These are phyloP conservation scores for Ruditapes philippinarum DNA, from an alignment of 1,140 invertebrate genomes.

Conservation along the genomic window DNA sequence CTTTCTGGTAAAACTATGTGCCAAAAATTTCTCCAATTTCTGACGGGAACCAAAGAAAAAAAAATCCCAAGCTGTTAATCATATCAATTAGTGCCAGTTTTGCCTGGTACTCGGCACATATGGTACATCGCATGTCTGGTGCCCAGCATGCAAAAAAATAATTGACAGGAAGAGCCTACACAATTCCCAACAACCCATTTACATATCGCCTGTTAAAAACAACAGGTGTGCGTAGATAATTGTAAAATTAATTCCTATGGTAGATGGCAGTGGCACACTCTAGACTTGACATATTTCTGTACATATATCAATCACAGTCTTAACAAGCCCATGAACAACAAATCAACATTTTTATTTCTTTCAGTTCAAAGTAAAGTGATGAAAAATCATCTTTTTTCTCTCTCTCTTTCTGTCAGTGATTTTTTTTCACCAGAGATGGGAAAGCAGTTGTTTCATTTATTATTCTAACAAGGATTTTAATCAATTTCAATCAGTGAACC, in stretches of 20 bases:
- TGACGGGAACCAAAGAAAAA: background rate
- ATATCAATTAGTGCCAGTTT: constrained; percentile 41
- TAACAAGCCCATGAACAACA: constrained; percentile 2
- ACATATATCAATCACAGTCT: constrained; percentile 24
- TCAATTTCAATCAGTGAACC: background rate
- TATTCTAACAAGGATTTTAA: background rate
- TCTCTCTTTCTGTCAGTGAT: background rate
- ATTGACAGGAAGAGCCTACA: constrained; percentile 37
- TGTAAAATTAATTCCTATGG: constrained; percentile 37
- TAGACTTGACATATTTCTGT: background rate
- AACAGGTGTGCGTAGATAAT: constrained; percentile 43
- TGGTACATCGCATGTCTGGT: too few species aligned
- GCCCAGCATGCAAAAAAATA: too few species aligned
- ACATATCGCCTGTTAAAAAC: constrained; percentile 16
- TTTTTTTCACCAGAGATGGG: background rate
- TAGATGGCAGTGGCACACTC: constrained; percentile 17
- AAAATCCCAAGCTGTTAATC: constrained; percentile 26
- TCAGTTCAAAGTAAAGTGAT: constrained; percentile 10
- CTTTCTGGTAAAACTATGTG: background rate
- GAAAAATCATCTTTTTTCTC: constrained; percentile 9
- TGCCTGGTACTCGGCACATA: background rate
- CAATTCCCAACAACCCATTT: constrained; percentile 15
- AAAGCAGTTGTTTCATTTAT: constrained; percentile 24
- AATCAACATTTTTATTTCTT: background rate
- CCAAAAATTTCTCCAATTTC: constrained; percentile 31